Evolutionary conservation across 1,140 invertebrate species (phyloP).

Genomic region (Brachionus koreanus): DNA sequence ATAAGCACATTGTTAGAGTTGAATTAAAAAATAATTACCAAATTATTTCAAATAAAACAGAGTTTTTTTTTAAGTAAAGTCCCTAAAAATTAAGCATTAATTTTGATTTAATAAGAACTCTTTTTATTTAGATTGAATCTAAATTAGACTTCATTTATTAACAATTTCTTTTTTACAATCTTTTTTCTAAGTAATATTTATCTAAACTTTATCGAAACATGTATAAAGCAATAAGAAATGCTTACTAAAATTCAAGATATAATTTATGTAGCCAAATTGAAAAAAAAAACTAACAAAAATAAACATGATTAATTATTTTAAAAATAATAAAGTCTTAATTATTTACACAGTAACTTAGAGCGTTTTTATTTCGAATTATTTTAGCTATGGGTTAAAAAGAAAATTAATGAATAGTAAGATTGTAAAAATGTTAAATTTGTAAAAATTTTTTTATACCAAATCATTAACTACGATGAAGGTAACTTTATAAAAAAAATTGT

Average conservation of each 20-base stretch:
- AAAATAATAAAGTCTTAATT: neutral
- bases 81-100: too few species aligned
- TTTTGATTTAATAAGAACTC: neutral
- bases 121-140: neutral
- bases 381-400: neutral
- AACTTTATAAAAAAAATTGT: too few species aligned
- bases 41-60: too few species aligned
- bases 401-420: neutral
- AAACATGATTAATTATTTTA: neutral
- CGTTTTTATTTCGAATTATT: neutral
- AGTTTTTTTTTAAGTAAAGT: too few species aligned
- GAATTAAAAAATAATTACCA: too few species aligned
- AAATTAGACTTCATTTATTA: neutral
- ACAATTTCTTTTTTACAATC: neutral
- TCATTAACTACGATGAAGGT: too few species aligned
- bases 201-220: neutral
- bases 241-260: neutral
- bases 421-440: neutral
- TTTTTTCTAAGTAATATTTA: neutral
- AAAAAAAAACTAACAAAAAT: neutral
- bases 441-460: neutral
- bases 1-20: too few species aligned
- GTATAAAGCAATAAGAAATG: neutral
- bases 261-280: neutral
- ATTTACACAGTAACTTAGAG: neutral